Base-by-base conservation (phyloP, 1,140 invertebrate species). In the Oncopeltus fasciatus region DNA sequence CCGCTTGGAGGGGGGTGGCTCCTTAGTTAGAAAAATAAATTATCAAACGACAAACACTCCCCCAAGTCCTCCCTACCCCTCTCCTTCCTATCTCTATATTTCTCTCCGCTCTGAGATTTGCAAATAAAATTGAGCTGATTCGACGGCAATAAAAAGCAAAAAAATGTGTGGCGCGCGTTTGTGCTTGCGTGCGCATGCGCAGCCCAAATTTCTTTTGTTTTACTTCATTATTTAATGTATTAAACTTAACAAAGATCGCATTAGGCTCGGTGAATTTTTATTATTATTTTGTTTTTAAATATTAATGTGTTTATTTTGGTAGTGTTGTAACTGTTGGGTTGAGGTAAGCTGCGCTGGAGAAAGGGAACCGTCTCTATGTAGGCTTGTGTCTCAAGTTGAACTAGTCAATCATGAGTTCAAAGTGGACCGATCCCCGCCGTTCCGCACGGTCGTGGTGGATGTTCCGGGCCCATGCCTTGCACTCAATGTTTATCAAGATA, bases 401-500 rank as follows among this genome's bases (percentile, higher is more conserved):
- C 53, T 90, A 91, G 76, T 95, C 92, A 68, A 95, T 84, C 84
- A 95, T 86, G 70, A 95, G 79, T 78, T 95, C 92, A 78, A 97
- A 95, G 78, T 95, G 92, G 66, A 95, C 92, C 66, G 88, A 90
- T 68, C 93, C 93, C 73, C 90, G 84, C 72, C 87, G 82, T 69
- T 94, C 88, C 71, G 83, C 81, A 70, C 88, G 82, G 76, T 93
- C 88, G 73, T 93, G 90, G 56, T 79, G 70, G 69, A 97, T 95
- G 77, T 96, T 96, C 72, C 85, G 83, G 67, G 92, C 92, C 90
- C 91, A 96, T 67, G 92, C 92, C 79, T 92, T 93, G 79, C 93
- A 95, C 76, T 95, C 92, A 75, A 95, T 89, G 78, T 95, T 93
- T 75, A 96, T 92, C 65, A 95, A 79, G 26, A 93, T 87, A 53